Percentiles rank a stretch among this genome's conserved stretches.
phyloP scores from a whole-genome alignment of 2,888 invertebrate genomes.

The Dicyrtomina minuta region DNA sequence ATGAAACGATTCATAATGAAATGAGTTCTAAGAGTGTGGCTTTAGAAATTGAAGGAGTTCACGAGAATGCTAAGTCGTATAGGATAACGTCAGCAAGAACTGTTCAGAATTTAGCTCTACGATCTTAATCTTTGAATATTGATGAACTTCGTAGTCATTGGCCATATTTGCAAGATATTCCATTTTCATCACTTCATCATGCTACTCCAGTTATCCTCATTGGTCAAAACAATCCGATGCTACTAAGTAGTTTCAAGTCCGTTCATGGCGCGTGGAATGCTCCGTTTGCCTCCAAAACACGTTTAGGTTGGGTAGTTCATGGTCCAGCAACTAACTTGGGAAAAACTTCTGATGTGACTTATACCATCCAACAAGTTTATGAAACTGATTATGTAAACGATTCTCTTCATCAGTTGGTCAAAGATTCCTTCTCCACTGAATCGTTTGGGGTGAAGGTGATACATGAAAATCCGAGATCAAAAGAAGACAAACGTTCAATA shows the following conservation, averaged over 20 bases:
- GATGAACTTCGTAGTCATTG: slow-evolving; percentile 4
- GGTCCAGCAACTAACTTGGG: neutral
- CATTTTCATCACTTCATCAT: neutral
- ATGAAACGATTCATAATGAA: too few species aligned
- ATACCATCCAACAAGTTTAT: neutral
- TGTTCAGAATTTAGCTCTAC: neutral
- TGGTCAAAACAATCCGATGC: slow-evolving; percentile 27
- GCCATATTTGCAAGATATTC: neutral
- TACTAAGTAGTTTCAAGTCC: neutral
- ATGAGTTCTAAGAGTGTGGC: too few species aligned
- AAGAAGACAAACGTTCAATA: slow-evolving; percentile 8
- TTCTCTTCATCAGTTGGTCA: slow-evolving; percentile 12
- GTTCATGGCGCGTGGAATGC: slow-evolving; percentile 12
- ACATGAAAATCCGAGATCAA: neutral
- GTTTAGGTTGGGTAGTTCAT: slow-evolving; percentile 32
- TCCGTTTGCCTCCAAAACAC: slow-evolving; percentile 14
- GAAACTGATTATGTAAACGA: too few species aligned
- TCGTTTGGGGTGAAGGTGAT: neutral
- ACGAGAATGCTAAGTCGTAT: neutral
- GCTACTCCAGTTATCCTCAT: slow-evolving; percentile 26
- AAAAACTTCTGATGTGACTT: neutral
- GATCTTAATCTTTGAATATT: slow-evolving; percentile 16
- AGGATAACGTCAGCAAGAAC: slow-evolving; percentile 10
- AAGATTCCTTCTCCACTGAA: slow-evolving; percentile 1
- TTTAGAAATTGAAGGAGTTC: neutral